Evolutionary conservation across 2,888 invertebrate genomes (phyloP), one percentile per base, ranked within the genome.

Genomic region (Adineta ricciae): DNA sequence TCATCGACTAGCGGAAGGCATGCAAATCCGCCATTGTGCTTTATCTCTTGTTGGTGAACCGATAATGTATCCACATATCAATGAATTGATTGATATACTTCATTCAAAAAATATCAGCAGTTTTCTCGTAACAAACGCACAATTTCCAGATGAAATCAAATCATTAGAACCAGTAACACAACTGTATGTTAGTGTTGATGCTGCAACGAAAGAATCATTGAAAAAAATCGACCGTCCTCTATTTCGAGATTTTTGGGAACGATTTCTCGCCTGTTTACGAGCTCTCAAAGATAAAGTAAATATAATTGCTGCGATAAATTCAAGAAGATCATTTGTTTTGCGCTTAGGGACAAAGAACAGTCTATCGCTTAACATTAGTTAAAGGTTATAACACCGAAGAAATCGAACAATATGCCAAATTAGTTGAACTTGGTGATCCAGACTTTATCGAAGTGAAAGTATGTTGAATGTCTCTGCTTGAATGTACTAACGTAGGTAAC

Each of bases 401-500:
- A 87, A 87, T 93, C 56, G 90, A 92, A 86, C 91, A 90, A 86
- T 93, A 93, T 89, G 92, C 92, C 3, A 88, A 91, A 41, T 89
- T 93, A 21, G 92, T 93, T 0, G 88, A 89, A 8, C 87, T 91
- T 14, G 92, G 92, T 21, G 89, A 91, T 84, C 93, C 93, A 82
- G 92, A 93, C 88, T 92, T 93, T 87, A 92, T 93, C 87, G 93
- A 93, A 89, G 90, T 93, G 64, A 93, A 93, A 90, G 92, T 92
- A 87, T 86, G 87, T 86, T 52, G 21, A 38, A 41, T n/a, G 24
- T 36, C 21, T 46, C 11, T 46, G 5, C 46, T 46, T 11, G 46
- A 8, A 46, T 46, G 46, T 11, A 46, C 11, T 8, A 46, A 46
- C 11, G 11, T 21, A n/a, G 27, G 24, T 27, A 21, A 7, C 46